Percentiles rank a stretch among this genome's conserved stretches.
phyloP scores from a whole-genome alignment of 1,140 invertebrate genomes.

The Chelonus insularis region DNA sequence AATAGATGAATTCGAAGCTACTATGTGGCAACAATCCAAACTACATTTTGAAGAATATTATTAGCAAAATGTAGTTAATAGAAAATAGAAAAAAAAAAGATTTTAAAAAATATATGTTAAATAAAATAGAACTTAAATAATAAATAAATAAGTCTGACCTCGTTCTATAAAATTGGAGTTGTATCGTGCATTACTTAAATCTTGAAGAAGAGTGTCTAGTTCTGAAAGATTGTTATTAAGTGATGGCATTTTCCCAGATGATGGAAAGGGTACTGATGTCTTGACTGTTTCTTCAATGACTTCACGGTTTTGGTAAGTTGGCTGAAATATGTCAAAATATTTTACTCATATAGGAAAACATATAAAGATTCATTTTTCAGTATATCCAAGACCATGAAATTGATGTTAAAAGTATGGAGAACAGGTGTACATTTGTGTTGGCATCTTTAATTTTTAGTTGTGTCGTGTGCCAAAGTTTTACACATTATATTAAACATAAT shows the following conservation, averaged over 20 bases:
- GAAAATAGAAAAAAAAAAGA: too few species aligned
- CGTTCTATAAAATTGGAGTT: conserved; percentile 53
- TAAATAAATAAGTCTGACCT: conserved; percentile 37
- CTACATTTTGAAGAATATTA: too few species aligned
- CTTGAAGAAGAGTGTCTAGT: conserved; percentile 87
- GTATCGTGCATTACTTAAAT: conserved; percentile 85
- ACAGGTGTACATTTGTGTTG: conserved; percentile 17
- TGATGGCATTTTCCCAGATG: conserved; percentile 58
- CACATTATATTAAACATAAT: conserved; percentile 24
- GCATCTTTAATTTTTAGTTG: neutral
- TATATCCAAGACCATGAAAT: neutral
- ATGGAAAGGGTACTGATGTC: conserved; percentile 45
- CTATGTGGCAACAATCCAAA: too few species aligned
- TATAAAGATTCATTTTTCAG: conserved; percentile 1
- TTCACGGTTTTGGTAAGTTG: conserved; percentile 70
- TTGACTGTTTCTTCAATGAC: conserved; percentile 62
- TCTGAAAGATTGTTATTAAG: conserved; percentile 85
- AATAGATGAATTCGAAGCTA: too few species aligned
- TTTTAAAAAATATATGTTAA: too few species aligned
- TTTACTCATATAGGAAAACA: neutral
- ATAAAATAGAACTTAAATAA: neutral
- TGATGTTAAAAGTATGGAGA: neutral
- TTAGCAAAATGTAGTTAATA: too few species aligned
- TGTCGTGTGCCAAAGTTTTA: conserved; percentile 11
- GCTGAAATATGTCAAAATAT: conserved; percentile 57